Conservation (phyloP, 2,113 vertebrate species). For the Xiphophorus couchianus region DNA sequence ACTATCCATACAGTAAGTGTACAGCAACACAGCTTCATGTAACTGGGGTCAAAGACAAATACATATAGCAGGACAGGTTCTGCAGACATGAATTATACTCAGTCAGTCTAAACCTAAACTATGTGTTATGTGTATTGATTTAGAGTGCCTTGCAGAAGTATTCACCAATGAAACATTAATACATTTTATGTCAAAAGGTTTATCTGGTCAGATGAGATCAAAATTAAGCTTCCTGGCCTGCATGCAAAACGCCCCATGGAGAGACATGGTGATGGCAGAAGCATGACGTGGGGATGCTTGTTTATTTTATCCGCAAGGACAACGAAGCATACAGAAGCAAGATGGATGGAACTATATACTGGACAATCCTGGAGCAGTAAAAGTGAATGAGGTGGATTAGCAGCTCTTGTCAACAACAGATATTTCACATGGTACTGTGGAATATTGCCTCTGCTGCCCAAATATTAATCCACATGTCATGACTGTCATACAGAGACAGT, state of each 20-base stretch:
- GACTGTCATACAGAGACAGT: no score
- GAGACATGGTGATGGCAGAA: neutral
- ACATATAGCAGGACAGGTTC: slow-evolving; percentile 32
- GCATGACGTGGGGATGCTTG: neutral
- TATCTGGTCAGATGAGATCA: neutral
- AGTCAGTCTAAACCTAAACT: neutral
- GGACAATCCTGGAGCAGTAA: neutral
- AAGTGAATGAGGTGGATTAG: neutral
- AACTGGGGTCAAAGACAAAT: slow-evolving; percentile 68
- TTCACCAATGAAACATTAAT: no score
- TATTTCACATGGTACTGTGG: no score
- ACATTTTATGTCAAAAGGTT: neutral
- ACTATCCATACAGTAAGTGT: slow-evolving; percentile 65
- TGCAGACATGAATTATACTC: slow-evolving; percentile 40
- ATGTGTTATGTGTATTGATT: neutral
- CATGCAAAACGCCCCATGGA: neutral
- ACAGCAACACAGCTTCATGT: slow-evolving; percentile 77
- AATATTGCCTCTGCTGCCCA: no score
- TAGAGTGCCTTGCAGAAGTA: neutral
- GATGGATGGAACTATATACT: neutral
- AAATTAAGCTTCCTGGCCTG: neutral
- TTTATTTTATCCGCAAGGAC: neutral
- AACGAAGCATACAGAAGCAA: no score
- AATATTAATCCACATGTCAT: no score
- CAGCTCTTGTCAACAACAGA: neutral